Base-by-base conservation (phyloP, 30 jellyfish, hydroid and myxozoan species). In the Cassiopea xamachana region DNA sequence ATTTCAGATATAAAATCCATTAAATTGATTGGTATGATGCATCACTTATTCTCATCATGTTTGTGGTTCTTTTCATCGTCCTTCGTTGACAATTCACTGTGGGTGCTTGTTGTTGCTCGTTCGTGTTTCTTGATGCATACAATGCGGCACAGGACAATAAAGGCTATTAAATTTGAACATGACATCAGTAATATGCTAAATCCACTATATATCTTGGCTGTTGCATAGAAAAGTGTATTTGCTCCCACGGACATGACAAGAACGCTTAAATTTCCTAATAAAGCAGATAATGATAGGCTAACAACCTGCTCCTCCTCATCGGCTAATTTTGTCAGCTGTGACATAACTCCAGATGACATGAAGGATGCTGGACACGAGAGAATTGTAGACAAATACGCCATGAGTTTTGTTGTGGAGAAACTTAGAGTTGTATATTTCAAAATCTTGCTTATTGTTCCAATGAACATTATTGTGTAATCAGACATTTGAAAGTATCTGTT, bases 191-290 rank as follows among this genome's bases (percentile, higher is more conserved):
- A 17, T 59, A 89, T 68, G 87, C 91, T 60, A 18, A 64, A 45
- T 12, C 96, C 96, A n/a, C 92, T 79, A 69, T 67, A 89, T 7
- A 47, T 13, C 2, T 58, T 73, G 47, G 92, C 84, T 0, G 96
- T 89, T 4, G 75, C 83, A 47, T 50, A 27, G 60, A 77, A 89
- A 48, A 89, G 45, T 60, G 61, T 27, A 67, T 89, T 79, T 10
- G 88, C 87, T 9, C 77, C 84, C 19, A 60, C 39, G n/a, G 96
- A 79, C 82, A 81, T 81, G 78, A 89, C 58, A 61, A 17, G 12
- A 39, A 18, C 74, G 1, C 82, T 87, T 50, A 89, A 47, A 13
- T 47, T 92, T 80, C n/a, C n/a, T 9, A 71, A 14, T 27, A 89
- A 47, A 0, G 82, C 96, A 18, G 80, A 85, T 47, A 48, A 81